A percentile compares a stretch with the other conserved stretches of the same genome.
phyloP scores from a whole-genome alignment of 2,113 vertebrate genomes.

The Syngnathus floridae region DNA sequence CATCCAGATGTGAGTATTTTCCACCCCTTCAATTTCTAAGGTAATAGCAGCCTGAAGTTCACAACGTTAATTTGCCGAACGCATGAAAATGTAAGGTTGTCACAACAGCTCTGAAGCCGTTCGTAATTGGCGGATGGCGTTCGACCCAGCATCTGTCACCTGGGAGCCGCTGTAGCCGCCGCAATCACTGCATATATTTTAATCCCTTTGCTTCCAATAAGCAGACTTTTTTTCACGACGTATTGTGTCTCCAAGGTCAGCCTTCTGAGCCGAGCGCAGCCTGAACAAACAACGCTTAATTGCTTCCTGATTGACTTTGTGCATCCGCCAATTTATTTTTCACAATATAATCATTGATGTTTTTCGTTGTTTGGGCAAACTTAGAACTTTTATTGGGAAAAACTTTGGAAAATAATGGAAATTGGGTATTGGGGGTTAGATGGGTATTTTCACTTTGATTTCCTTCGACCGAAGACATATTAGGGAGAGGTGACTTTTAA shows the following conservation, averaged over 20 bases:
- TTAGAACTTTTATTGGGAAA: background rate
- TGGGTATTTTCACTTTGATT: background rate
- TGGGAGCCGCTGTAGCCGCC: background rate
- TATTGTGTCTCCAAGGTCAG: background rate
- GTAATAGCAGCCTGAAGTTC: background rate
- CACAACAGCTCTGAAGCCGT: background rate
- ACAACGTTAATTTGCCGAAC: background rate
- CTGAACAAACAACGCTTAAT: background rate
- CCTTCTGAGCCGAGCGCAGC: background rate
- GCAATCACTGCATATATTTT: conserved; percentile 1
- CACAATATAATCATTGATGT: background rate
- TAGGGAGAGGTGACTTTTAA: background rate
- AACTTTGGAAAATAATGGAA: background rate
- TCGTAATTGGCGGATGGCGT: background rate
- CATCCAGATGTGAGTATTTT: background rate
- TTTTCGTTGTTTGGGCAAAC: background rate
- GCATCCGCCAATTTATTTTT: background rate
- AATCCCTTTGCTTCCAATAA: background rate
- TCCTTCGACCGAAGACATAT: background rate
- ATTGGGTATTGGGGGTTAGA: too few species aligned
- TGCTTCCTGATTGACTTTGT: background rate
- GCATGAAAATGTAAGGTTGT: background rate
- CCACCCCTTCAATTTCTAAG: background rate
- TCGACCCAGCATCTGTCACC: conserved; percentile 1
- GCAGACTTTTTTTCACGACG: background rate